Evolutionary conservation across 2,113 vertebrate genomes (phyloP).

Genomic region (Gracilinanus agilis): DNA sequence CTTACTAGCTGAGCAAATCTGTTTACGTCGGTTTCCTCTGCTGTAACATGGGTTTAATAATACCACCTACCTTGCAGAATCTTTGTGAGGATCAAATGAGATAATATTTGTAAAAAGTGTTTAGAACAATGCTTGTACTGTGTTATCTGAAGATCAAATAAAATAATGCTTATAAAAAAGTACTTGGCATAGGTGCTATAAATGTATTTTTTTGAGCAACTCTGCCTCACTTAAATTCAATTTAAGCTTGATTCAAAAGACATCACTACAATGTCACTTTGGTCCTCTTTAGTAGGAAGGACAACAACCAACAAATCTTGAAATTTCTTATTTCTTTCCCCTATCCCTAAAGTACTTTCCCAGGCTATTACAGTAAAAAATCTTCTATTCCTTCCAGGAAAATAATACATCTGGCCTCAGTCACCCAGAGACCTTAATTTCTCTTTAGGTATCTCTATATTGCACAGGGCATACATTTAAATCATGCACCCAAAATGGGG

Average conservation of each 20-base stretch:
- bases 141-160: not conserved
- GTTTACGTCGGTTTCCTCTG: not conserved
- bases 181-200: not conserved
- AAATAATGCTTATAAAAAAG: not conserved
- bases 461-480: not conserved
- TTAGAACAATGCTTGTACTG: not conserved
- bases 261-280: too few relatives aligned
- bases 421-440: not conserved
- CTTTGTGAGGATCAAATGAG: not conserved
- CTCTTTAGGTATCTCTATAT: not conserved
- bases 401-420: not conserved
- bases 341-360: not conserved
- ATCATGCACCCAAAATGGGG: not conserved
- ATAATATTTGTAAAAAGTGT: not conserved
- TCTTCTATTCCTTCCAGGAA: not conserved
- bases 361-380: not conserved
- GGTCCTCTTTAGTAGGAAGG: too few relatives aligned
- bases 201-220: too few relatives aligned
- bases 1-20: not conserved
- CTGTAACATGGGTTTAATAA: not conserved
- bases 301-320: too few relatives aligned
- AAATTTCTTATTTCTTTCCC: not conserved
- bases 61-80: not conserved
- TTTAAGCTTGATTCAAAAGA: too few relatives aligned
- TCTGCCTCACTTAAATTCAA: too few relatives aligned